A percentile compares a stretch with the other conserved stretches of the same genome.
These are phyloP conservation scores for Sycophila texana DNA, from an alignment of 2,888 invertebrate genomes.

Conservation along the genomic window DNA sequence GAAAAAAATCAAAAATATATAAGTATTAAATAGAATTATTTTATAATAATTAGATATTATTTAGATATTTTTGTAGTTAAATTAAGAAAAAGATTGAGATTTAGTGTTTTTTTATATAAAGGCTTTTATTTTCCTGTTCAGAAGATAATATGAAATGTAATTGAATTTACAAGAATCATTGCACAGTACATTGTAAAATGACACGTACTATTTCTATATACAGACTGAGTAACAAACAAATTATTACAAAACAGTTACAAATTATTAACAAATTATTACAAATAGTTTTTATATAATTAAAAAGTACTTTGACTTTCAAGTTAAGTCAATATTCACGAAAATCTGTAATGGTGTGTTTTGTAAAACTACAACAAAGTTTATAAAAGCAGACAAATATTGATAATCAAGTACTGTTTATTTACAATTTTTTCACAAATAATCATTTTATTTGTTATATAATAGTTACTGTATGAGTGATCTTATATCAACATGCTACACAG, in stretches of 20 bases:
- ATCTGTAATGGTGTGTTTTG: background rate
- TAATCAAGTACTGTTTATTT: slow-evolving; percentile 18
- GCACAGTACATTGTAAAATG: background rate
- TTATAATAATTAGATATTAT: too few species aligned
- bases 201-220: background rate
- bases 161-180: background rate
- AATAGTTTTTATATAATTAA: background rate
- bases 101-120: slow-evolving; percentile 34
- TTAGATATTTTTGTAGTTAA: too few species aligned
- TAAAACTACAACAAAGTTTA: background rate
- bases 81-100: background rate
- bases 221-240: slow-evolving; percentile 4
- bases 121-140: slow-evolving; percentile 17
- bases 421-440: slow-evolving; percentile 21
- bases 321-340: background rate
- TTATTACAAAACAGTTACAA: background rate
- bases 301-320: slow-evolving; percentile 6
- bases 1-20: too few species aligned
- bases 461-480: background rate
- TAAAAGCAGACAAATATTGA: background rate
- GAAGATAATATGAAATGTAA: slow-evolving; percentile 10
- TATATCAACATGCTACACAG: slow-evolving; percentile 29
- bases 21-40: too few species aligned
- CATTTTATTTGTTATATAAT: slow-evolving; percentile 7
- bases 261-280: background rate